Base-by-base conservation (phyloP, 2,888 invertebrate genomes). In the Subacronicta megacephala region DNA sequence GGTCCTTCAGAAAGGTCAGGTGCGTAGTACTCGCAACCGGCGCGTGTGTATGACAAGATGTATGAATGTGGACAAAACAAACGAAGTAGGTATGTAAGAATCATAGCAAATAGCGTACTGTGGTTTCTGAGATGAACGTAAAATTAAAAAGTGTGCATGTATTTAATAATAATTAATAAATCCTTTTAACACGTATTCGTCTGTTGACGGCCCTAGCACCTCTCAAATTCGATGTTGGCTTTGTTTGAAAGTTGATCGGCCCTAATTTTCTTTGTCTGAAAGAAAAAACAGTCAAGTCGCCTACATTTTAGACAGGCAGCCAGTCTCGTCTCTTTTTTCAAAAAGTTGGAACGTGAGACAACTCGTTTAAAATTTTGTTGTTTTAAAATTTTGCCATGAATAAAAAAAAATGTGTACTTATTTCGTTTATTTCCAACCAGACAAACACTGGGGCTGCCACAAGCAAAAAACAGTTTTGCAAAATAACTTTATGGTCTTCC, bases 181-280 rank as follows among this genome's bases (percentile, higher is more conserved):
- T 23, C 46, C 58, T 70, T 57, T 29, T 33, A 20, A 58, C 38
- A 52, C 53, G 35, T 37, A 60, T 40, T 44, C 35, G 47, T 20
- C 18, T 46, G 20, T 36, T 64, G 69, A 51, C 37, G 62, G 31
- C 65, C 66, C 73, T 65, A 40, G n/a, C 26, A 38, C 31, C 36
- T 62, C 62, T 72, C 47, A 40, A 67, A 72, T 74, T 76, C 61
- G 53, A 64, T 63, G 65, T 62, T 47, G 55, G 65, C 68, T 69
- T 73, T 78, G 70, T 77, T 77, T 75, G 66, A 75, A 77, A 80
- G 64, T 79, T 74, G 77, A 77, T 75, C 77, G 72, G 51, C 58
- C 71, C 73, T 75, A 77, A 77, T 80, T 80, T 77, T 69, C 64
- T 79, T 79, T 72, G 69, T 60, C 67, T 56, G 38, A 54, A 66